Evolutionary conservation across 2,888 invertebrate genomes (phyloP).

Genomic region (Ganaspis brasiliensis): DNA sequence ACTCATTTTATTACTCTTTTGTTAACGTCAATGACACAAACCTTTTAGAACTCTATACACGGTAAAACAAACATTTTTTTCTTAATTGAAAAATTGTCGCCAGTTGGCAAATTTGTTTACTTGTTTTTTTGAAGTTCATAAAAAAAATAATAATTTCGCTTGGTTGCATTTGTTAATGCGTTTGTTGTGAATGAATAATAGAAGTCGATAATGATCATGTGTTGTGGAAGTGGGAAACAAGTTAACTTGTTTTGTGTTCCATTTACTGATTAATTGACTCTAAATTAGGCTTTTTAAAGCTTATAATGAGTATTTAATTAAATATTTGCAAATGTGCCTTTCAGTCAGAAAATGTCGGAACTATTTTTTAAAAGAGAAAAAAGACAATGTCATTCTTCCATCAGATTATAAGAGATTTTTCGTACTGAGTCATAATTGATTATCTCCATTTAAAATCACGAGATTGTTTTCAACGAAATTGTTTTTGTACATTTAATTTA

Average conservation of each 20-base stretch:
- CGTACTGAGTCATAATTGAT: background rate
- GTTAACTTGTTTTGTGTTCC: background rate
- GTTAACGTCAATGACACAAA: background rate
- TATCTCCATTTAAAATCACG: conserved; percentile 7
- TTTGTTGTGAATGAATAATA: background rate
- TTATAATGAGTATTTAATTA: background rate
- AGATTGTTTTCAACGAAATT: conserved; percentile 15
- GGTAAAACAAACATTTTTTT: too few species aligned
- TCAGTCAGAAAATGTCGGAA: too few species aligned
- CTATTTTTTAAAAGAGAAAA: too few species aligned
- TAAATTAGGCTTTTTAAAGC: background rate
- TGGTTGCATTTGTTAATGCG: background rate
- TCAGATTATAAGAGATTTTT: background rate
- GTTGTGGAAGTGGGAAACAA: background rate
- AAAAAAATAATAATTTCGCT: background rate
- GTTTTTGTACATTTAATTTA: conserved; percentile 6
- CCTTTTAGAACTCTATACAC: too few species aligned
- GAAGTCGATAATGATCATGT: background rate
- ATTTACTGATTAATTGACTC: background rate
- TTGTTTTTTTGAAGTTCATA: background rate
- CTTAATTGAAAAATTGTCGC: too few species aligned
- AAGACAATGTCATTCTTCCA: background rate
- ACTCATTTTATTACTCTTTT: background rate
- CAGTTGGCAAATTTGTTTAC: too few species aligned
- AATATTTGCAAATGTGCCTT: background rate